These are phyloP conservation scores for Nemopilema nomurai DNA, from an alignment of 30 jellyfish, hydroid and myxozoan genomes.

Conservation along the genomic window DNA sequence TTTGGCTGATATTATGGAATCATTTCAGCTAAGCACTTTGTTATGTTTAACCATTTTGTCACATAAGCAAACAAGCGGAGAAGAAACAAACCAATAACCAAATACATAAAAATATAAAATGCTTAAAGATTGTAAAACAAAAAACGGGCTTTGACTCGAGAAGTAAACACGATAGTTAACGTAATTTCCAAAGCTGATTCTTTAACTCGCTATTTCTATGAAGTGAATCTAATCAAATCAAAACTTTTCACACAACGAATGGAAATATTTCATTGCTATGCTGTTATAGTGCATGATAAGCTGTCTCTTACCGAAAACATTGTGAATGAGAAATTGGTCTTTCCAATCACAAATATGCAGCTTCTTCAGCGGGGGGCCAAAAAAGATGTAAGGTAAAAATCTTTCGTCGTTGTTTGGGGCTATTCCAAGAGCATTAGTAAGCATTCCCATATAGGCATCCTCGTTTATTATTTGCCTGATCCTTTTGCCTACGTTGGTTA, in stretches of 20 bases:
- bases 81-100: no score
- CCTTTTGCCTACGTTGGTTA: constrained; percentile 65
- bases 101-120: no score
- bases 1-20: no score
- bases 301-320: constrained; percentile 79
- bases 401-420: constrained; percentile 86
- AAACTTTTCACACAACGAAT: constrained; percentile 65
- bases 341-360: constrained; percentile 88
- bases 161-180: no score
- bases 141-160: no score
- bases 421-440: constrained; percentile 73
- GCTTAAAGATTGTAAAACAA: no score
- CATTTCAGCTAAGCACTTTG: no score
- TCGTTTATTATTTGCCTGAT: constrained; percentile 89
- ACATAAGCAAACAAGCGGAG: no score
- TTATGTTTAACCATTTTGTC: no score
- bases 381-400: constrained; percentile 88
- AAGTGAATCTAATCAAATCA: background rate
- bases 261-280: constrained; percentile 66
- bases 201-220: background rate
- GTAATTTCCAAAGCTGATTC: background rate
- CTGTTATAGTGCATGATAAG: constrained; percentile 90
- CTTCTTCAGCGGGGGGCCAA: constrained; percentile 65
- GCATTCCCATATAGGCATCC: constrained; percentile 98
- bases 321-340: constrained; percentile 82